Percentiles rank a stretch among this genome's conserved stretches.
Conservation (phyloP, 2,113 vertebrate genomes). For the Mirounga angustirostris region DNA sequence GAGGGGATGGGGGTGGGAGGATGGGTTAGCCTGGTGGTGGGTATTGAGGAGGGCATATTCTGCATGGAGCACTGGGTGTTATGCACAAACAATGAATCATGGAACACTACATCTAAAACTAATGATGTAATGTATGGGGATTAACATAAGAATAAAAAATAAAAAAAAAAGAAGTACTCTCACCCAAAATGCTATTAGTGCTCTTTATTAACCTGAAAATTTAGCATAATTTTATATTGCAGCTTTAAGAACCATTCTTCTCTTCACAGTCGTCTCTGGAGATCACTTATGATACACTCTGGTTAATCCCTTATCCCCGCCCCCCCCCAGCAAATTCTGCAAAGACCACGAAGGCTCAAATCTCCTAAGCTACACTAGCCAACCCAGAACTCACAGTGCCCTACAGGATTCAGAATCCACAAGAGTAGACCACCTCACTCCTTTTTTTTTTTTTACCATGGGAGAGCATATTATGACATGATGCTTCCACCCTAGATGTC, state of each 20-base stretch:
- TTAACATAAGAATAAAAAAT: too few relatives aligned
- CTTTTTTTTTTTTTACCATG: neutral
- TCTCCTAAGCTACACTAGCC: neutral
- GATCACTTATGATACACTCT: neutral
- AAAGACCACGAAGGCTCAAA: conserved; percentile 29
- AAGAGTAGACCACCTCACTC: neutral
- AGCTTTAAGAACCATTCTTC: conserved; percentile 1
- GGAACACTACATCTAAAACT: too few relatives aligned
- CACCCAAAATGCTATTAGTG: neutral
- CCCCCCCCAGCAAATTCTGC: neutral
- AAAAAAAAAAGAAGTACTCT: neutral
- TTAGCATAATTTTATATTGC: neutral
- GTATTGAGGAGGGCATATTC: too few relatives aligned
- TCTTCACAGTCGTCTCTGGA: conserved; percentile 29
- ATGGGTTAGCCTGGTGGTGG: too few relatives aligned
- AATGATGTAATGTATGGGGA: too few relatives aligned
- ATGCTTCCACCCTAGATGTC: neutral
- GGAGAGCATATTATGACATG: neutral
- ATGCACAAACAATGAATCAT: too few relatives aligned
- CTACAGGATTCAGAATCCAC: neutral
- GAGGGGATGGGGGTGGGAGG: too few relatives aligned
- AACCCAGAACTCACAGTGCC: neutral
- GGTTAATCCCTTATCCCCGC: neutral
- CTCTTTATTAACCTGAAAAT: neutral
- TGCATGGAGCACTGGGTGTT: too few relatives aligned